Conservation (phyloP, 2,113 vertebrate genomes). For the Chroicocephalus ridibundus region DNA sequence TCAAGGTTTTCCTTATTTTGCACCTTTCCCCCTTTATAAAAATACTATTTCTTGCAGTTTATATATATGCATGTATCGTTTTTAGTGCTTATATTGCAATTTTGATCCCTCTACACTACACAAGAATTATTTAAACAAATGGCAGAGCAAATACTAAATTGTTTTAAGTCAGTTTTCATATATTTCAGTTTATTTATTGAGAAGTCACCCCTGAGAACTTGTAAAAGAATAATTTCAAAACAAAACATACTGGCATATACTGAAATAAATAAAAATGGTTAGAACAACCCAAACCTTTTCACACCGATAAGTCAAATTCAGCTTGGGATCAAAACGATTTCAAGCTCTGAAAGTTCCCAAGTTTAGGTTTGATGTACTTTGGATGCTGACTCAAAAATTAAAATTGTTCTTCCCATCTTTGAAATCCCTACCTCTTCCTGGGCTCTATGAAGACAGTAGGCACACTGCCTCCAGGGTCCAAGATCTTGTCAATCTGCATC, state of each 20-base stretch:
- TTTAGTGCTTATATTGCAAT: not conserved
- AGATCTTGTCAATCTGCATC: slow-evolving; percentile 96
- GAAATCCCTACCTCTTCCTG: slow-evolving; percentile 81
- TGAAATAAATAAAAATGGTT: not conserved
- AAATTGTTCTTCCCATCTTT: not conserved
- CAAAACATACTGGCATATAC: not conserved
- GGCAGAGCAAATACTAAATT: not conserved
- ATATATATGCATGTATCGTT: not conserved
- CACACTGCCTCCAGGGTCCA: slow-evolving; percentile 86
- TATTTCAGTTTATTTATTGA: not conserved
- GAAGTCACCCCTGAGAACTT: not conserved
- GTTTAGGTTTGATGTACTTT: not conserved
- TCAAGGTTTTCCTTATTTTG: not conserved
- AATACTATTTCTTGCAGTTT: not conserved
- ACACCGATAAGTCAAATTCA: not conserved
- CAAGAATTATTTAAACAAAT: not conserved
- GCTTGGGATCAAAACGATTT: not conserved
- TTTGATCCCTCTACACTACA: not conserved
- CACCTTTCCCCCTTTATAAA: not conserved
- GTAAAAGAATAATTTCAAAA: not conserved
- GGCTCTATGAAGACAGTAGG: slow-evolving; percentile 88
- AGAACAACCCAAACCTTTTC: not conserved
- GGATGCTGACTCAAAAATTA: not conserved
- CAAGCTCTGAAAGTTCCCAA: not conserved
- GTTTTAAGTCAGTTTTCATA: not conserved